Conservation (phyloP, 2,113 vertebrate genomes). For the Tenrec ecaudatus region DNA sequence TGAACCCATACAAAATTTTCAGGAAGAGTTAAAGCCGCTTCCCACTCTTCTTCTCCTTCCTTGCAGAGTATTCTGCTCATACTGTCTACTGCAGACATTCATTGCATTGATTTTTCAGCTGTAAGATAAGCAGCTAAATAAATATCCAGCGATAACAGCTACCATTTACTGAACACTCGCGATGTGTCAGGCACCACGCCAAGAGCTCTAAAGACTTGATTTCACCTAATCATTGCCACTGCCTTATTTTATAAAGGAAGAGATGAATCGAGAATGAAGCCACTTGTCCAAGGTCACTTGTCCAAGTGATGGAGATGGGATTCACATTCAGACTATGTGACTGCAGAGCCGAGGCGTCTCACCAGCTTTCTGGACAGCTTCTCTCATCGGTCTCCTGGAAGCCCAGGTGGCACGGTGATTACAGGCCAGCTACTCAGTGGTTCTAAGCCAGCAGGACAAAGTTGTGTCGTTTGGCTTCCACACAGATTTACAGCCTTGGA, state of each 20-base stretch:
- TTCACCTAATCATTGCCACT: not conserved
- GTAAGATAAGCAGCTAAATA: not conserved
- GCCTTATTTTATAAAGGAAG: not conserved
- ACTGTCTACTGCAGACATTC: not conserved
- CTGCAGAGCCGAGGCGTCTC: fast-evolving
- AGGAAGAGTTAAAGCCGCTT: not conserved
- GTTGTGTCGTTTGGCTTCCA: not conserved
- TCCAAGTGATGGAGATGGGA: not conserved
- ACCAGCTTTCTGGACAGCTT: not conserved
- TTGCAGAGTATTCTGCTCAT: not conserved
- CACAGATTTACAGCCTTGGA: not conserved
- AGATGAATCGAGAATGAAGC: not conserved
- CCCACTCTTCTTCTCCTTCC: not conserved
- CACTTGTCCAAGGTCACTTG: not conserved
- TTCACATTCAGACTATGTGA: not conserved
- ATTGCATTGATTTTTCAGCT: slow-evolving; percentile 19
- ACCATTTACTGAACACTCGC: not conserved
- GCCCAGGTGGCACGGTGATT: not conserved
- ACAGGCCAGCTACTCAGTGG: not conserved
- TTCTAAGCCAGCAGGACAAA: not conserved
- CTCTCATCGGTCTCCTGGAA: fast-evolving
- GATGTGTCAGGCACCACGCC: not conserved
- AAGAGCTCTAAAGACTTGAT: not conserved
- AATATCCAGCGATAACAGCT: not conserved
- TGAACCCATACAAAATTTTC: not conserved